Evolutionary conservation across 2,888 invertebrate species (phyloP).

Genomic region (Clepsis dumicolana): DNA sequence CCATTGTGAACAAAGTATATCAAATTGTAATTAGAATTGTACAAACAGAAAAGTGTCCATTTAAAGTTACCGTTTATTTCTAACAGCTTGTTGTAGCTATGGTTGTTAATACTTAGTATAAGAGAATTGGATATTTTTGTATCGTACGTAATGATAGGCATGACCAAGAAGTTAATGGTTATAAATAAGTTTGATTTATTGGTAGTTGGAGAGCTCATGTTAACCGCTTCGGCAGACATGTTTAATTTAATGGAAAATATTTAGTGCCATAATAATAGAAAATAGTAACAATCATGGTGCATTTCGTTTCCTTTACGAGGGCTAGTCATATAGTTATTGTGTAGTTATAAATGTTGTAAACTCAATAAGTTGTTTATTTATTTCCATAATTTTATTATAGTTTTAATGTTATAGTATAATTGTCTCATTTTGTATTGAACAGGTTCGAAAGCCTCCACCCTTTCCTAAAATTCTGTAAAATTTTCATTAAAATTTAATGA

Average conservation of each 20-base stretch:
- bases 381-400: constrained; percentile 53
- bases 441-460: constrained; percentile 2
- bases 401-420: constrained; percentile 41
- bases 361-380: constrained; percentile 55
- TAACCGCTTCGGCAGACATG: constrained; percentile 33
- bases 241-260: constrained; percentile 43
- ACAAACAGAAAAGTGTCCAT: constrained; percentile 40
- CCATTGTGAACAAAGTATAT: constrained; percentile 13
- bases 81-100: constrained; percentile 57
- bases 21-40: constrained; percentile 39
- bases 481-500: constrained; percentile 21
- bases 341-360: constrained; percentile 53
- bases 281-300: constrained; percentile 70
- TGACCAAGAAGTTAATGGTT: constrained; percentile 73
- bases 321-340: constrained; percentile 73
- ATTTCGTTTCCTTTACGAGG: constrained; percentile 73
- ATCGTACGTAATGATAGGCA: constrained; percentile 57
- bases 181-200: constrained; percentile 45
- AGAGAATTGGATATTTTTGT: constrained; percentile 78
- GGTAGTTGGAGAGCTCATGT: constrained; percentile 27
- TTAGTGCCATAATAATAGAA: constrained; percentile 52
- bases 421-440: constrained; percentile 32
- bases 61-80: constrained; percentile 48
- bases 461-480: constrained; percentile 7
- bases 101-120: constrained; percentile 64